Evolutionary conservation across 2,113 vertebrate species (phyloP).

Genomic region (Notothenia coriiceps): DNA sequence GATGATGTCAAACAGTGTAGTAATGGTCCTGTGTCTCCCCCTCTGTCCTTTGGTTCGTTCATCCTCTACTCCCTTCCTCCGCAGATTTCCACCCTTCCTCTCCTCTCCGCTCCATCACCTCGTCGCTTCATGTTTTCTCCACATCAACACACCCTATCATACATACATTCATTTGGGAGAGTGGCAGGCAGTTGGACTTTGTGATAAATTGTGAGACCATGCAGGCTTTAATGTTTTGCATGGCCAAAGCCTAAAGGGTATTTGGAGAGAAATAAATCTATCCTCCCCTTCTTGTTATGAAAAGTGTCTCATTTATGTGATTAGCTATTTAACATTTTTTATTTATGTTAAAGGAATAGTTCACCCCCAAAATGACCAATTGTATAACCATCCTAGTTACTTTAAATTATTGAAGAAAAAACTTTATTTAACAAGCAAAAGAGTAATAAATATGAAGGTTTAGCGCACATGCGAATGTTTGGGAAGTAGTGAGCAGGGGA

Average conservation of each 20-base stretch:
- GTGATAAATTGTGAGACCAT: background rate
- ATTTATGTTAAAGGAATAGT: background rate
- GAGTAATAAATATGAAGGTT: no score
- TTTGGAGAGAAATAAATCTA: background rate
- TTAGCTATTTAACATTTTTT: background rate
- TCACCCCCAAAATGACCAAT: background rate
- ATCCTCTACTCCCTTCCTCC: constrained; percentile 35
- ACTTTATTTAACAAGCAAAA: no score
- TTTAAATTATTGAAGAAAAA: background rate
- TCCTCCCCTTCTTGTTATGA: background rate
- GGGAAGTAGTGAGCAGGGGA: no score
- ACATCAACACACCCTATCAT: constrained; percentile 39
- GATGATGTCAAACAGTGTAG: constrained; percentile 71
- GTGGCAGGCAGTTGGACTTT: constrained; percentile 19
- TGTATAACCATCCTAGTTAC: background rate
- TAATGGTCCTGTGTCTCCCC: constrained; percentile 53
- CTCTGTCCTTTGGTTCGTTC: constrained; percentile 28
- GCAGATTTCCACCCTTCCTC: constrained; percentile 32
- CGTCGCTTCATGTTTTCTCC: constrained; percentile 40
- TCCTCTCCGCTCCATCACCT: constrained; percentile 40
- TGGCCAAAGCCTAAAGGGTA: background rate
- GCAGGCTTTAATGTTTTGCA: background rate
- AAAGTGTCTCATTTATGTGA: background rate
- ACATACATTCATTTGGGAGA: background rate
- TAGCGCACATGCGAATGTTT: no score